Evolutionary conservation across 2,888 invertebrate genomes (phyloP).

Genomic region (Orthosia gothica): DNA sequence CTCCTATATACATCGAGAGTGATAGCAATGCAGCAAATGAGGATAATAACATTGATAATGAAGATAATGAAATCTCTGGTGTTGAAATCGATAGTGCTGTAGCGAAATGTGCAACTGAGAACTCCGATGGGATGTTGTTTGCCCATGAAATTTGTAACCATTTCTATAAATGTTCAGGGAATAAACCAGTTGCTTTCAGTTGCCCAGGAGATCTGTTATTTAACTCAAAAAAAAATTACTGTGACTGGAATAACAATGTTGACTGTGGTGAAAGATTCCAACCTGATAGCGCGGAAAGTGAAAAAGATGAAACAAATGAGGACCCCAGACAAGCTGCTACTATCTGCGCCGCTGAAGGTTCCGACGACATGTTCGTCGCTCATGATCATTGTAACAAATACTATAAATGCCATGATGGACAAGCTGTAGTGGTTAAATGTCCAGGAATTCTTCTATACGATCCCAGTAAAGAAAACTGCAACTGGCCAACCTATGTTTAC

Average conservation of each 20-base stretch:
- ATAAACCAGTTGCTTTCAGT: conserved; percentile 57
- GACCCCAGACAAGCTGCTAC: conserved; percentile 68
- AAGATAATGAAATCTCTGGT: conserved; percentile 17
- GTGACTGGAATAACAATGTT: conserved; percentile 68
- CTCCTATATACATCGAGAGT: conserved; percentile 26
- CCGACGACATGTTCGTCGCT: conserved; percentile 73
- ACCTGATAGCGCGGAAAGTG: conserved; percentile 3
- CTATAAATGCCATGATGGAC: conserved; percentile 73
- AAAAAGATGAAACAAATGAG: conserved; percentile 36
- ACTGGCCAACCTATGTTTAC: conserved; percentile 75
- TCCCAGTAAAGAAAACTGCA: conserved; percentile 69
- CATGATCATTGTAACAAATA: conserved; percentile 76
- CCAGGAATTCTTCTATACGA: conserved; percentile 71
- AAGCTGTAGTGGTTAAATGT: conserved; percentile 69
- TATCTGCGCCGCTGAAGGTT: conserved; percentile 69
- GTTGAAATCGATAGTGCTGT: conserved; percentile 12
- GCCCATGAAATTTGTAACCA: conserved; percentile 75
- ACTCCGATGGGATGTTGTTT: conserved; percentile 67
- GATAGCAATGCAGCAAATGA: not conserved
- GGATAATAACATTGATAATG: not conserved
- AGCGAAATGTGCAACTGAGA: conserved; percentile 64
- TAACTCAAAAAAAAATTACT: conserved; percentile 58
- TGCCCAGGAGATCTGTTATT: conserved; percentile 68
- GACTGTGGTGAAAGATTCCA: conserved; percentile 64
- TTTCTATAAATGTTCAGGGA: conserved; percentile 72